phyloP scores from a whole-genome alignment of 2,888 invertebrate genomes.

The Leuctra nigra region DNA sequence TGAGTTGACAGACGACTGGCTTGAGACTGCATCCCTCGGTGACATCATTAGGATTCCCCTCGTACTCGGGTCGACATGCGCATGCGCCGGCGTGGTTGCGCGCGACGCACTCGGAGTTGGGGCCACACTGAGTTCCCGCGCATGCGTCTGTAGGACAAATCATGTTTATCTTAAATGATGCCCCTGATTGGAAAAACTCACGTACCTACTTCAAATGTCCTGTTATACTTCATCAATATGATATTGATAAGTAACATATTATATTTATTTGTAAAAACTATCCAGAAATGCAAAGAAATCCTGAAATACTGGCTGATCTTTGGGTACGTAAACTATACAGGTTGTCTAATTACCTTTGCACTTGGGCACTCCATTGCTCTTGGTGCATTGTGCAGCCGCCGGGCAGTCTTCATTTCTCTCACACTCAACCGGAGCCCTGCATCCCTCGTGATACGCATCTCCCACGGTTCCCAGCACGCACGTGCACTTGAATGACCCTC shows the following conservation, averaged over 20 bases:
- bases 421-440: constrained; percentile 76
- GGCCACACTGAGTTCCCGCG: constrained; percentile 67
- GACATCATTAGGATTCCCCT: constrained; percentile 66
- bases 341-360: constrained; percentile 70
- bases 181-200: too few species aligned
- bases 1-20: constrained; percentile 62
- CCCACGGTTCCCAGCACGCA: constrained; percentile 76
- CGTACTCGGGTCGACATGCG: constrained; percentile 69
- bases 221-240: constrained; percentile 22
- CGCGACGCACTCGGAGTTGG: constrained; percentile 76
- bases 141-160: too few species aligned
- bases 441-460: constrained; percentile 78
- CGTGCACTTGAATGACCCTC: constrained; percentile 71
- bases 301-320: too few species aligned
- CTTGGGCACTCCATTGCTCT: constrained; percentile 64
- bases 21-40: constrained; percentile 66
- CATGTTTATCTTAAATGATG: too few species aligned
- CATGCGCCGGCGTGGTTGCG: constrained; percentile 70
- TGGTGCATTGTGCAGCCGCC: constrained; percentile 65
- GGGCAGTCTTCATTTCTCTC: constrained; percentile 74
- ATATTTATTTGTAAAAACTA: not conserved
- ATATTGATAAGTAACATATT: constrained; percentile 5
- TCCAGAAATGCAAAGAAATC: not conserved
- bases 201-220: too few species aligned
- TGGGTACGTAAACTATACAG: constrained; percentile 25